phyloP scores from a whole-genome alignment of 2,113 vertebrate genomes.

The Cyphomyrus discorhynchus region DNA sequence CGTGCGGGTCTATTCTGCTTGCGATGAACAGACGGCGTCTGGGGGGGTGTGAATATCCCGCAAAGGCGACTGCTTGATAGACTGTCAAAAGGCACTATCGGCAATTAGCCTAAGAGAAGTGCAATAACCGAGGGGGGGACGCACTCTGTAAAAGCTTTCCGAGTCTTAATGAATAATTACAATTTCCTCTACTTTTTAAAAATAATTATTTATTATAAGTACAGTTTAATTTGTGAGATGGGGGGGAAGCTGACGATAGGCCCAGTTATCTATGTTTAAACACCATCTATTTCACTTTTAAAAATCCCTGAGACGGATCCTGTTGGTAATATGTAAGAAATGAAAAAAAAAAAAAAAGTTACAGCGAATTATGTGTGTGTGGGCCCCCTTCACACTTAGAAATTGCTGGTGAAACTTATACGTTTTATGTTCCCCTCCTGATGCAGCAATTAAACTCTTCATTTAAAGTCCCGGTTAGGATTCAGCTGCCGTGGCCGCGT shows the following conservation, averaged over 20 bases:
- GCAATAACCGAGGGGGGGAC: slow-evolving; percentile 36
- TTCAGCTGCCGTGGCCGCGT: not conserved
- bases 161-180: not conserved
- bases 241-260: not conserved
- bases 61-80: slow-evolving; percentile 29
- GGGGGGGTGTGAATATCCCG: slow-evolving; percentile 39
- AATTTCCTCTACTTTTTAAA: not conserved
- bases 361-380: not conserved
- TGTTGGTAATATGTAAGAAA: not conserved
- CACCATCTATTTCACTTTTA: not conserved
- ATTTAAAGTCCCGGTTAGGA: not conserved
- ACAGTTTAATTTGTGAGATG: not conserved
- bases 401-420: not conserved
- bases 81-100: slow-evolving; percentile 37
- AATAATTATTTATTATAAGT: not conserved
- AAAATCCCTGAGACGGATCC: not conserved
- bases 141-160: not conserved
- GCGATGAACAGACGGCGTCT: slow-evolving; percentile 12
- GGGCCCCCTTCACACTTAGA: not conserved
- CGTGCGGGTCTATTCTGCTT: slow-evolving; percentile 19
- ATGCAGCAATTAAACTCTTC: not conserved
- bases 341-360: not conserved
- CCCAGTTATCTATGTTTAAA: not conserved
- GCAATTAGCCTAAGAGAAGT: slow-evolving; percentile 43
- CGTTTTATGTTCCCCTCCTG: not conserved